Evolutionary conservation across 1,140 invertebrate genomes (phyloP).

Genomic region (Tetragonula clypearis): DNA sequence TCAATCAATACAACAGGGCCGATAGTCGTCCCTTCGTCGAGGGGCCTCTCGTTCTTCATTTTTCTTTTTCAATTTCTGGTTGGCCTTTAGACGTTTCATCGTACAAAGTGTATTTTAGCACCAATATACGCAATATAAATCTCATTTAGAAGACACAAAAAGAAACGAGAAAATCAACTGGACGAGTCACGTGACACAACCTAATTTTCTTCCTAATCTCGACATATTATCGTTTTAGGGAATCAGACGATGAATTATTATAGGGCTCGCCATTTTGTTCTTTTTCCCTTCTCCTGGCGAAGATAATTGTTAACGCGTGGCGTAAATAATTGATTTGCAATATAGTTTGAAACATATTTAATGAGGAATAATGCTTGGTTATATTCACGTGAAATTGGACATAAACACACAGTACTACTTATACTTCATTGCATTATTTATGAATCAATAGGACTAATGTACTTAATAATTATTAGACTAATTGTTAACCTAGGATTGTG

Average conservation of each 20-base stretch:
- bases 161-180: conserved; percentile 54
- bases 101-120: conserved; percentile 34
- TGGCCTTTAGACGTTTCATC: conserved; percentile 29
- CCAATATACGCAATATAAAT: conserved; percentile 30
- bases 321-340: conserved; percentile 76
- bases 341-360: conserved; percentile 81
- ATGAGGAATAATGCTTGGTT: conserved; percentile 81
- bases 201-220: conserved; percentile 39
- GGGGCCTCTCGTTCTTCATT: conserved; percentile 33
- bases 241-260: conserved; percentile 55
- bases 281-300: conserved; percentile 32
- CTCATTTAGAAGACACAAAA: conserved; percentile 42
- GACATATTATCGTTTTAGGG: conserved; percentile 15
- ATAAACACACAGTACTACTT: conserved; percentile 82
- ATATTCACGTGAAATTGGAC: conserved; percentile 82
- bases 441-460: conserved; percentile 82
- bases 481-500: conserved; percentile 81
- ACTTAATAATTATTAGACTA: conserved; percentile 82
- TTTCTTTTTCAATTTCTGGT: background rate
- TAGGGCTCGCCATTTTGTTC: conserved; percentile 22
- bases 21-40: conserved; percentile 41
- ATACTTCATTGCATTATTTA: conserved; percentile 82
- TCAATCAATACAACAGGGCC: background rate
- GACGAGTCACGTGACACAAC: conserved; percentile 18
- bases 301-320: conserved; percentile 40